phyloP scores from a whole-genome alignment of 2,797 vertebrate species.

The Xyrichtys novacula region DNA sequence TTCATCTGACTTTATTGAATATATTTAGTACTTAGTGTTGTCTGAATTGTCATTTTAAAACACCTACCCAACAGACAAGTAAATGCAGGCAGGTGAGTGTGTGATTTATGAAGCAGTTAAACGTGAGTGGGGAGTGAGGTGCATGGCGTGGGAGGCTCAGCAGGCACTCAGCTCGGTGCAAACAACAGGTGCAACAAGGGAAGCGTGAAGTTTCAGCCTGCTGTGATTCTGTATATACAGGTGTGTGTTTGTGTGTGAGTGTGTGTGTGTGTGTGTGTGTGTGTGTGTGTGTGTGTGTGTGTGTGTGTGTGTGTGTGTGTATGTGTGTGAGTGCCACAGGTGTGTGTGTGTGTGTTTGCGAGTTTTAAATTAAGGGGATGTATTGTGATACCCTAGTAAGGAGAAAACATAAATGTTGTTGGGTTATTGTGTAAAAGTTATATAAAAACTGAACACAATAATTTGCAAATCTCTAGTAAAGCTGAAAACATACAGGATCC shows the following conservation, averaged over 20 bases:
- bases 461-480: no score
- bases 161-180: conserved; percentile 48
- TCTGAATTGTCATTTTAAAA: neutral
- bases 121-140: conserved; percentile 10
- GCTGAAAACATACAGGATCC: no score
- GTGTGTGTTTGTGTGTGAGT: conserved; percentile 8
- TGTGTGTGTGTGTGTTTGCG: neutral
- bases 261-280: neutral
- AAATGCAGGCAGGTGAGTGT: neutral
- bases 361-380: neutral
- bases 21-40: neutral
- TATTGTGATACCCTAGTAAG: neutral
- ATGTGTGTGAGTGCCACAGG: neutral
- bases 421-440: no score
- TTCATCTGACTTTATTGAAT: neutral
- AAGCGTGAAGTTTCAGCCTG: conserved; percentile 45
- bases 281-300: conserved; percentile 7
- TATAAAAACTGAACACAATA: no score
- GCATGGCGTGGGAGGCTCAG: conserved; percentile 40
- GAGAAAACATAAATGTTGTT: no score
- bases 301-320: neutral
- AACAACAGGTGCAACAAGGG: conserved; percentile 65
- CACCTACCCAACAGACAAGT: neutral
- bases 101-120: neutral
- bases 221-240: conserved; percentile 27